A percentile compares a stretch with the other conserved stretches of the same genome.
Evolutionary conservation across 2,888 invertebrate genomes (phyloP).

Genomic region (Theodoxus fluviatilis): DNA sequence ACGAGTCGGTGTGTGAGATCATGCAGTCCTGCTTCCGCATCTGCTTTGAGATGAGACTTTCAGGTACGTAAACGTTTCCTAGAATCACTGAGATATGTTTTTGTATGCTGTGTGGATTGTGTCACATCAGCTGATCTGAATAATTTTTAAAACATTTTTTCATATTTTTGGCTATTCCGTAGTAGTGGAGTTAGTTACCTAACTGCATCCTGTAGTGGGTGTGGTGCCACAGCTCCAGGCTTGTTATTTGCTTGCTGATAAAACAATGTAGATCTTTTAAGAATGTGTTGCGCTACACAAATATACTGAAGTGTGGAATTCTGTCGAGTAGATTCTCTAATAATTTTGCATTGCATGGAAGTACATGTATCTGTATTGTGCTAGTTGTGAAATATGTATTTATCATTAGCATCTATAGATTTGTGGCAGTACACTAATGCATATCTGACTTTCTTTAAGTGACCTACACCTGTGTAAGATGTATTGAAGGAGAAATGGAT

Average conservation of each 20-base stretch:
- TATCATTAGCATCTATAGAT: no score
- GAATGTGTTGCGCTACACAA: no score
- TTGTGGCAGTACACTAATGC: no score
- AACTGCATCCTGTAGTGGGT: no score
- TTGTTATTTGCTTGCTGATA: not conserved
- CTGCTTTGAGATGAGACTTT: conserved; percentile 85
- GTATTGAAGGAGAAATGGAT: no score
- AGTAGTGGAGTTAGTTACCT: not conserved
- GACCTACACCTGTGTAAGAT: no score
- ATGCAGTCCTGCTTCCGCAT: conserved; percentile 95
- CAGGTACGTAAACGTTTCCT: conserved; percentile 69
- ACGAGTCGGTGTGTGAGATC: conserved; percentile 97
- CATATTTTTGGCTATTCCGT: not conserved
- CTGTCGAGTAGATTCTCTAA: no score
- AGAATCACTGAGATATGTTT: not conserved
- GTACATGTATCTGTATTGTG: not conserved
- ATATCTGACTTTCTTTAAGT: no score
- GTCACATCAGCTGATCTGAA: not conserved
- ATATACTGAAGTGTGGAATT: no score
- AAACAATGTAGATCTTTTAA: no score
- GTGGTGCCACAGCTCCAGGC: no score
- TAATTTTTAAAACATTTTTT: not conserved
- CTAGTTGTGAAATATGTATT: not conserved
- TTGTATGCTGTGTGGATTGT: not conserved
- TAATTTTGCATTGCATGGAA: no score